Conservation (phyloP, 2,888 invertebrate species). For the Netelia virgata region DNA sequence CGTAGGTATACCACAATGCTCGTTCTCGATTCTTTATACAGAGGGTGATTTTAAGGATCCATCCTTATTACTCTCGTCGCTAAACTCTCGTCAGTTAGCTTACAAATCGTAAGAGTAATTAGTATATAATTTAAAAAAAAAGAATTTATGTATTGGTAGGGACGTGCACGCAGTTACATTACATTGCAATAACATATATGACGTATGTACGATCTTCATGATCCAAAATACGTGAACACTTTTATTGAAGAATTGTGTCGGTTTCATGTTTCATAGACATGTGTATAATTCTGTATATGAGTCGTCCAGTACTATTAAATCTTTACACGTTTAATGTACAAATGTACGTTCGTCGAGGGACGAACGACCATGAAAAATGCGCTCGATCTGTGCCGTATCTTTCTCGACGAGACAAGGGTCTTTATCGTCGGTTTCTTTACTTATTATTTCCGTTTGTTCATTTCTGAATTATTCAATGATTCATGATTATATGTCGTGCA, state of each 20-base stretch:
- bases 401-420: constrained; percentile 2
- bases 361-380: constrained; percentile 25
- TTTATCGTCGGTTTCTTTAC: background rate
- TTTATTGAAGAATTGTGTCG: background rate
- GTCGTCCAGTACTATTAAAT: constrained; percentile 17
- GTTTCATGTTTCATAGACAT: background rate
- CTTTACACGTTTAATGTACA: constrained; percentile 22
- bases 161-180: background rate
- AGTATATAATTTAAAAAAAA: background rate
- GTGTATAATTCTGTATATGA: background rate
- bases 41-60: background rate
- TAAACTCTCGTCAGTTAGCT: background rate
- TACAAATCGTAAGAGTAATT: background rate
- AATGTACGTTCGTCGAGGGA: background rate
- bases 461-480: background rate
- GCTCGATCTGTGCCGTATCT: background rate
- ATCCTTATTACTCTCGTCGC: background rate
- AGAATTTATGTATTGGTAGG: background rate
- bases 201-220: background rate
- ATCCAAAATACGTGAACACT: background rate
- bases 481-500: constrained; percentile 42
- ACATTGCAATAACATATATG: background rate
- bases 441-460: background rate
- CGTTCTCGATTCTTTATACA: background rate
- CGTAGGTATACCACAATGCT: background rate